Conservation (phyloP, 2,797 vertebrate genomes). For the Numenius phaeopus region DNA sequence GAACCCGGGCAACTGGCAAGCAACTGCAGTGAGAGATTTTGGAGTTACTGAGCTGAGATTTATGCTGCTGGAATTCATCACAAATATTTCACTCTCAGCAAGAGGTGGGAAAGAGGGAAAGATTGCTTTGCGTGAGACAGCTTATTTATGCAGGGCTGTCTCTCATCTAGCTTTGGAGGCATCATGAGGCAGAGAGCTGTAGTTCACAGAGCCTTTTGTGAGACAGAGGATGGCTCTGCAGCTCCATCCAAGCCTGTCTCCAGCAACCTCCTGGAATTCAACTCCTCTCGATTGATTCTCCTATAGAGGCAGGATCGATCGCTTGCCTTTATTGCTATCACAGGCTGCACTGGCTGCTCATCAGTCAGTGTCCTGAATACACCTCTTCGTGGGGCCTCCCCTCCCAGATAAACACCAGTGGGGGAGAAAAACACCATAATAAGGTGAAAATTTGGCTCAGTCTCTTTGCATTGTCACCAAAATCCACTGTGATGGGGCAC, state of each 20-base stretch:
- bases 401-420: neutral
- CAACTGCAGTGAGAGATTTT: neutral
- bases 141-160: neutral
- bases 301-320: accelerated
- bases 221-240: neutral
- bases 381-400: neutral
- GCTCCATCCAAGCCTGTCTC: neutral
- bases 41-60: neutral
- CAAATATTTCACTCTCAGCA: neutral
- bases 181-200: neutral
- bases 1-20: neutral
- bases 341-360: neutral
- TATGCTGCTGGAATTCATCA: conserved; percentile 23
- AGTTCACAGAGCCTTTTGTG: neutral
- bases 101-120: neutral
- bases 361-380: neutral
- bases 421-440: neutral
- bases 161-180: neutral
- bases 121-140: neutral
- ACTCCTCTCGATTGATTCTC: neutral
- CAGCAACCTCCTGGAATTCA: neutral
- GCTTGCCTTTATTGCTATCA: neutral
- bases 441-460: neutral
- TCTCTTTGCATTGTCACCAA: neutral
- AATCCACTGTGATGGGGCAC: neutral